Evolutionary conservation across 2,797 vertebrate species (phyloP).

Genomic region (Rhinophrynus dorsalis): DNA sequence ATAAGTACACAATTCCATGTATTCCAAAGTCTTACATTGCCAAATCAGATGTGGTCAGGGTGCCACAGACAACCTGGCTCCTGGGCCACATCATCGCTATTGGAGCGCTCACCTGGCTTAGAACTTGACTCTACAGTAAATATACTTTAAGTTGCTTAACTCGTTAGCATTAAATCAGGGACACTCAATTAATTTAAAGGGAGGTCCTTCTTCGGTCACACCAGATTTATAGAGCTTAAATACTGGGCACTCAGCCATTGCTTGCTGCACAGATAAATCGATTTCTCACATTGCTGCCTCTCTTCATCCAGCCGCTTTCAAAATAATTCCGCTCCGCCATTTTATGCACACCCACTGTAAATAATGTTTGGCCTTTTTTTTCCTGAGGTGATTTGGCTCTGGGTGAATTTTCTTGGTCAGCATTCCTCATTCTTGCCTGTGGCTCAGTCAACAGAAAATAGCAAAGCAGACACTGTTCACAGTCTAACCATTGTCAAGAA

Average conservation of each 20-base stretch:
- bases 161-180: conserved; percentile 9
- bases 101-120: neutral
- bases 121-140: conserved; percentile 12
- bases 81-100: neutral
- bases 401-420: neutral
- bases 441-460: neutral
- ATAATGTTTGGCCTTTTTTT: too few species aligned
- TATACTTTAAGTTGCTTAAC: conserved; percentile 10
- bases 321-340: too few species aligned
- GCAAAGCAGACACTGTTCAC: neutral
- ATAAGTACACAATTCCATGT: neutral
- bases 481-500: neutral
- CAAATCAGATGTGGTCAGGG: conserved; percentile 1
- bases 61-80: conserved; percentile 3
- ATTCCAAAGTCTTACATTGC: neutral
- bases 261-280: conserved; percentile 8
- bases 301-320: neutral
- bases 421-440: neutral
- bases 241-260: conserved; percentile 18
- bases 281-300: conserved; percentile 1
- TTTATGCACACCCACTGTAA: too few species aligned
- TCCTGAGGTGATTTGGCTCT: too few species aligned
- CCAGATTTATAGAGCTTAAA: conserved; percentile 12
- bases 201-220: neutral
- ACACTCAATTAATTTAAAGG: neutral